Conservation (phyloP, 2,888 invertebrate genomes). For the Ornithoptera alexandrae region DNA sequence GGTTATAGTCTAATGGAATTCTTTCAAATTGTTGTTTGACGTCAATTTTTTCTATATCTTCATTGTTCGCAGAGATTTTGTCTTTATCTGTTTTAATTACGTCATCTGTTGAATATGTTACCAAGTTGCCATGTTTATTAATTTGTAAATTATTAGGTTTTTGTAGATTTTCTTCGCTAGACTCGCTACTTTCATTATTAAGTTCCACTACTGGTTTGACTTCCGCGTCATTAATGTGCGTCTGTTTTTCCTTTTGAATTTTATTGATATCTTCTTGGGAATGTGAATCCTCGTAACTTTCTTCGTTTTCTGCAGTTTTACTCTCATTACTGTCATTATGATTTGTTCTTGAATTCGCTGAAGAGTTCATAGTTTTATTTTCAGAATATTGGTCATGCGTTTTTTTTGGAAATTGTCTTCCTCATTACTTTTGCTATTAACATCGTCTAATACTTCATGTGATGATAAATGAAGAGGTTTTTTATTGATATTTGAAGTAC, state of each 20-base stretch:
- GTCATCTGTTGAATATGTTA: not conserved
- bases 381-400: not conserved
- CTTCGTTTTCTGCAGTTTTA: conserved; percentile 18
- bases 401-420: not conserved
- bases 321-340: conserved; percentile 15
- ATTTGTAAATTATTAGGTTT: conserved; percentile 4
- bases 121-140: conserved; percentile 12
- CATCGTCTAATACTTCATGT: conserved; percentile 1
- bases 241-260: conserved; percentile 34
- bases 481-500: conserved; percentile 3
- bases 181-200: conserved; percentile 51
- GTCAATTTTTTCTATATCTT: conserved; percentile 43
- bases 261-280: conserved; percentile 9
- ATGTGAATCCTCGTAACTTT: conserved; percentile 11
- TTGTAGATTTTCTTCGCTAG: conserved; percentile 38
- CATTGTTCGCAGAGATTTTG: conserved; percentile 6
- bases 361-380: conserved; percentile 31
- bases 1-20: conserved; percentile 70
- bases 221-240: conserved; percentile 61
- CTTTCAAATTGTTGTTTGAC: conserved; percentile 73
- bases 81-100: not conserved
- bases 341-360: conserved; percentile 32
- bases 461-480: not conserved
- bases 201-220: conserved; percentile 69
- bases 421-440: conserved; percentile 2